These are phyloP conservation scores for Paragorgia papillata DNA, from an alignment of 92 coral and sea anemone species.

Conservation along the genomic window DNA sequence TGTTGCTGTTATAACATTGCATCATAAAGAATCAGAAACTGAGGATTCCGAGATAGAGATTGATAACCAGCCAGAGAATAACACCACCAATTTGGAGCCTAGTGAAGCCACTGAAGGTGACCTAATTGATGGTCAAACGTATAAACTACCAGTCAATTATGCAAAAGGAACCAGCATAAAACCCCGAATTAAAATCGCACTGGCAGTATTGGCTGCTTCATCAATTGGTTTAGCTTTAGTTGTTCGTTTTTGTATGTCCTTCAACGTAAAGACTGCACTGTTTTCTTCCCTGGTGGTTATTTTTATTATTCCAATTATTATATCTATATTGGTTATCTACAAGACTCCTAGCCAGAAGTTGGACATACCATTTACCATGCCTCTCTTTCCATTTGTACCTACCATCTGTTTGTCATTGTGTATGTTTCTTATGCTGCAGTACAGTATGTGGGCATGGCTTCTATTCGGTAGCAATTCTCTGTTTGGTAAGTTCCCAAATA, in stretches of 20 bases:
- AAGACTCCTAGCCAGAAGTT: conserved; percentile 9
- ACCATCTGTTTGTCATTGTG: background rate
- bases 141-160: background rate
- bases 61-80: background rate
- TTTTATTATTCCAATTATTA: conserved; percentile 1
- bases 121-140: background rate
- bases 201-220: conserved; percentile 11
- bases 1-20: conserved; percentile 15
- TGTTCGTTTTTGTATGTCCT: background rate
- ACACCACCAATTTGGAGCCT: background rate
- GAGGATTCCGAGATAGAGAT: too few species aligned
- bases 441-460: conserved; percentile 39
- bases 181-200: conserved; percentile 8
- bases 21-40: conserved; percentile 11
- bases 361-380: conserved; percentile 28
- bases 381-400: conserved; percentile 21
- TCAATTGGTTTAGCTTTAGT: conserved; percentile 3
- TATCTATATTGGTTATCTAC: conserved; percentile 14
- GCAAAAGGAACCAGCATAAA: conserved; percentile 8
- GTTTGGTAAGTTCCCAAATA: conserved; percentile 1
- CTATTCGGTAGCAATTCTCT: conserved; percentile 18
- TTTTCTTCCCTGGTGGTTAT: background rate
- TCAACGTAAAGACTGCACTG: background rate
- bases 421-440: conserved; percentile 29
- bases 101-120: background rate